Evolutionary conservation across 2,797 vertebrate genomes (phyloP), one percentile per base, ranked within the genome.

Genomic region (Acrossocheilus wenchowensis): DNA sequence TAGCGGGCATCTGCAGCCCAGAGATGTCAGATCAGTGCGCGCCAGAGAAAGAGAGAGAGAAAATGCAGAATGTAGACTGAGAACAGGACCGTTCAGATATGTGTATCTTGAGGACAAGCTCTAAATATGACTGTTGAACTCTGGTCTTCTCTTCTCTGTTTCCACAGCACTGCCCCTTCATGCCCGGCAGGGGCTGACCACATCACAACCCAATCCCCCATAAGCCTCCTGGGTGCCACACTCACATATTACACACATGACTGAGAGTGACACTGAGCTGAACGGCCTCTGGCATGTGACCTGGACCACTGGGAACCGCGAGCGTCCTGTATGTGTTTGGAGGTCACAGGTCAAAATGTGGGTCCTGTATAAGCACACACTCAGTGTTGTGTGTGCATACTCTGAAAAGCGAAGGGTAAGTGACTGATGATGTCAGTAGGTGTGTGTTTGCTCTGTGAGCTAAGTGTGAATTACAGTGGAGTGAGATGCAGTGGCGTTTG

Each of bases 71-170:
- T 45, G 36, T 14, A 64, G 19, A 54, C 2, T 54, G 34, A 57
- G 48, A 79, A 45, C 36, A 80, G 26, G 19, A 34, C 11, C 11
- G 10, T 74, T 74, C 19, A 48, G 71, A 83, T 50, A 17, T 4
- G 21, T 77, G 8, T n/a, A 79, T 45, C 50, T 62, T 5, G 39
- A 10, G 66, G 80, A 78, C 34, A 57, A 64, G 48, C 68, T 73
- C n/a, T 83, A 86, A 89, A 89, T 87, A 85, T 73, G 83, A 77
- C 78, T 80, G 73, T 78, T 87, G 90, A 90, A 68, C 90, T 89
- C 74, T 88, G 85, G 50, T 77, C 85, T 50, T 66, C 41, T 41
- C 78, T n/a, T 54, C 39, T 73, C 39, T 0, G n/a, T 77, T 86
- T 88, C 88, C 57, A 87, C 79, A 64, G 52, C 30, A 34, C 50